Evolutionary conservation across 2,888 invertebrate species (phyloP).

Genomic region (Neoaliturus tenellus): DNA sequence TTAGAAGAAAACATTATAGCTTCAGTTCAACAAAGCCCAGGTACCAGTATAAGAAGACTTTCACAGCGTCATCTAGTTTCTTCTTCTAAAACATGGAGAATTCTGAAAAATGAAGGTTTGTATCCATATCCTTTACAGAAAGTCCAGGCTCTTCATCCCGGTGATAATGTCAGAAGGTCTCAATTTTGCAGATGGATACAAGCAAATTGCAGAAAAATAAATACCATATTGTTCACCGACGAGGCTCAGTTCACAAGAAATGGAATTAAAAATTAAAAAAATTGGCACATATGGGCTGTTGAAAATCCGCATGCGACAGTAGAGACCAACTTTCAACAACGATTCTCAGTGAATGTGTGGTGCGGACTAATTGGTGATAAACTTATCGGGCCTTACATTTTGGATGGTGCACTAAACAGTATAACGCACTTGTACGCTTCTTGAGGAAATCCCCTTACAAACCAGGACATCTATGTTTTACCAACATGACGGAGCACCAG

Average conservation of each 20-base stretch:
- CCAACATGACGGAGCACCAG: slow-evolving; percentile 27
- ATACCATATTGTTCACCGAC: slow-evolving; percentile 23
- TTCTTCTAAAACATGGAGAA: not conserved
- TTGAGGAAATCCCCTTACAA: slow-evolving; percentile 5
- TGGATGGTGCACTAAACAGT: not conserved
- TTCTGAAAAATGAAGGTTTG: not conserved
- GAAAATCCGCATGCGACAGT: slow-evolving; percentile 7
- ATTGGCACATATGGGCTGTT: slow-evolving; percentile 8
- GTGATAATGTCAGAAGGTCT: not conserved
- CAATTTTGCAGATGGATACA: not conserved
- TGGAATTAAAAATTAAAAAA: slow-evolving; percentile 5
- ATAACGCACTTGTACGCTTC: not conserved
- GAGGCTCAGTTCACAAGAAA: slow-evolving; percentile 20
- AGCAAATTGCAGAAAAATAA: not conserved
- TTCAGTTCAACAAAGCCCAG: not conserved
- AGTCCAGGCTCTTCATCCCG: slow-evolving; percentile 25
- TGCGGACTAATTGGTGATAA: slow-evolving; percentile 30
- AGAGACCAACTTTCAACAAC: slow-evolving; percentile 6
- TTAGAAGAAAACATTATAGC: not conserved
- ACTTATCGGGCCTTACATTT: slow-evolving; percentile 16
- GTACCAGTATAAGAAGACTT: not conserved
- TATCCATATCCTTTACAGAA: not conserved
- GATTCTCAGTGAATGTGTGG: slow-evolving; percentile 41
- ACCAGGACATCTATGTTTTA: not conserved
- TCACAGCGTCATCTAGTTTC: not conserved